These are phyloP conservation scores for Idris sp. DNA, from an alignment of 1,140 invertebrate genomes.

Conservation along the genomic window DNA sequence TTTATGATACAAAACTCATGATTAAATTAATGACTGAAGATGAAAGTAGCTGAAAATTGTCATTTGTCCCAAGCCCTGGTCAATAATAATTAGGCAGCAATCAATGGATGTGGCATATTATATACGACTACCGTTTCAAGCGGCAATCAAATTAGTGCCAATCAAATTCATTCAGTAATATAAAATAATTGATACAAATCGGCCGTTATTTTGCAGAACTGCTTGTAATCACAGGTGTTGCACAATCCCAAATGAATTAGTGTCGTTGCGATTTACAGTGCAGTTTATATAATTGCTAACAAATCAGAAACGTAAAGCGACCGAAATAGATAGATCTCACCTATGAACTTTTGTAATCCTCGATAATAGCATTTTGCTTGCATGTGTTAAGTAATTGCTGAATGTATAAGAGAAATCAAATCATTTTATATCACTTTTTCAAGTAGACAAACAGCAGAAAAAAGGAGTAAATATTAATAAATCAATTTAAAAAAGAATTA, in stretches of 20 bases:
- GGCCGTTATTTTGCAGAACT: conserved; percentile 38
- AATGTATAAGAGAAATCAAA: too few relatives aligned
- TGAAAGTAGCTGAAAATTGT: conserved; percentile 19
- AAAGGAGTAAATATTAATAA: too few relatives aligned
- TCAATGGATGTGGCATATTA: conserved; percentile 14
- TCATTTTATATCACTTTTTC: too few relatives aligned
- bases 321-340: too few relatives aligned
- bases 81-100: conserved; percentile 26
- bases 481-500: too few relatives aligned
- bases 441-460: too few relatives aligned
- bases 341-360: too few relatives aligned
- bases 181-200: conserved; percentile 57
- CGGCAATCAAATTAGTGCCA: conserved; percentile 43
- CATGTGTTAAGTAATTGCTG: too few relatives aligned
- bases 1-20: not conserved
- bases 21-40: conserved; percentile 24
- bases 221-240: conserved; percentile 51
- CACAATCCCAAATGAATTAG: conserved; percentile 42
- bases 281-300: conserved; percentile 24
- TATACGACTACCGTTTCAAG: conserved; percentile 11
- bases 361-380: too few relatives aligned
- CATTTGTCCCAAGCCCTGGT: conserved; percentile 33
- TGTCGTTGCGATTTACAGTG: conserved; percentile 15
- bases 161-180: conserved; percentile 43
- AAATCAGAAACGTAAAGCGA: conserved; percentile 12